Evolutionary conservation across 2,113 vertebrate genomes (phyloP).

Genomic region (Amphiprion percula): DNA sequence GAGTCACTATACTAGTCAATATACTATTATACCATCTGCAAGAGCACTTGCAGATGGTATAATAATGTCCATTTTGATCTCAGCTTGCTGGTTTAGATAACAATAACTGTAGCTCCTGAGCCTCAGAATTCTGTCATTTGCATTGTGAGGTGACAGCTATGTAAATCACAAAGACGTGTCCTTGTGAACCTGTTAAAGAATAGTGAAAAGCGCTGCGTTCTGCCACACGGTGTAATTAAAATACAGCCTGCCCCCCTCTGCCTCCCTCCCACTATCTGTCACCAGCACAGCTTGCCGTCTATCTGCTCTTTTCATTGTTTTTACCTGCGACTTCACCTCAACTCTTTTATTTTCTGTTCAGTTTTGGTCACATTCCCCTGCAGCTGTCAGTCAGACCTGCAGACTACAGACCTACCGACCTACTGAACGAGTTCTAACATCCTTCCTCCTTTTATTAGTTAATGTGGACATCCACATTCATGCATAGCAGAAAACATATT

Average conservation of each 20-base stretch:
- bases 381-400: background rate
- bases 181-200: background rate
- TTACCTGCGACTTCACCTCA: background rate
- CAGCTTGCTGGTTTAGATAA: background rate
- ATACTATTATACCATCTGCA: background rate
- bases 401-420: background rate
- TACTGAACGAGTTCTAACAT: background rate
- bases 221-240: background rate
- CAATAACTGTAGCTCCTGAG: background rate
- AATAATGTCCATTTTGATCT: background rate
- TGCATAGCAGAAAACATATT: background rate
- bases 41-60: background rate
- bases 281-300: background rate
- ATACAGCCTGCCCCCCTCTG: background rate
- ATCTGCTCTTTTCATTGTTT: background rate
- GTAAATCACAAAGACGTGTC: background rate
- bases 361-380: background rate
- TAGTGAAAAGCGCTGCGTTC: background rate
- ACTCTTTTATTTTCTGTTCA: background rate
- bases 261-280: conserved; percentile 12
- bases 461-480: background rate
- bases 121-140: background rate
- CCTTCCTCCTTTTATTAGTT: background rate
- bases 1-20: too few relatives aligned
- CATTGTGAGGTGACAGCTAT: background rate